Evolutionary conservation across 2,888 invertebrate genomes (phyloP).

Genomic region (Strigamia crassipes): DNA sequence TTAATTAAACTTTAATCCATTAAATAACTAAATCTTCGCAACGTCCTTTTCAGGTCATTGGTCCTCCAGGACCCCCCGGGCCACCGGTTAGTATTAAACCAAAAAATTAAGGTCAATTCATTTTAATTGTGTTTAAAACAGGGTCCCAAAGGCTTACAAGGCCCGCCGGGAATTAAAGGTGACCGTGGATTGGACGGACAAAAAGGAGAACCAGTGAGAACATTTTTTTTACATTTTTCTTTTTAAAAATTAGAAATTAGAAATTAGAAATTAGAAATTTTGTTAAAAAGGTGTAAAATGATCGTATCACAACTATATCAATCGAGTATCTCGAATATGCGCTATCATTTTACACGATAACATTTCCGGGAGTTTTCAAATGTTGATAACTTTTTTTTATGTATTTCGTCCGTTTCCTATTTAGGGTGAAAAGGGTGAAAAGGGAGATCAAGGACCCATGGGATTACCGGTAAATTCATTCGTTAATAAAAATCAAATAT

Average conservation of each 20-base stretch:
- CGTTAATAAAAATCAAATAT: conserved; percentile 27
- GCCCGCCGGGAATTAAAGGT: conserved; percentile 83
- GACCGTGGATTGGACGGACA: conserved; percentile 80
- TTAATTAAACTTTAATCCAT: no score
- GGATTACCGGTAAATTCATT: conserved; percentile 83
- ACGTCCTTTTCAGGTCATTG: conserved; percentile 55
- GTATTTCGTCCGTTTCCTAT: background rate
- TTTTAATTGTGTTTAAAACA: conserved; percentile 43
- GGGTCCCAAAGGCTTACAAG: conserved; percentile 68
- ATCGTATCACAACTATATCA: no score
- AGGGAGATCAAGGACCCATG: conserved; percentile 91
- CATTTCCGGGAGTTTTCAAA: no score
- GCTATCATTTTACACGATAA: no score
- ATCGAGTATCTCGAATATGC: no score
- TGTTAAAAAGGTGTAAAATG: no score
- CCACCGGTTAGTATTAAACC: conserved; percentile 61
- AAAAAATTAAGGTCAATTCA: background rate
- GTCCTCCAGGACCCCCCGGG: conserved; percentile 76
- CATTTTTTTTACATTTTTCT: no score
- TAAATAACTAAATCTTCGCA: background rate
- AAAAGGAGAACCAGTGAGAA: conserved; percentile 78
- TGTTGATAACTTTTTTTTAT: background rate
- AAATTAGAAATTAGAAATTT: no score
- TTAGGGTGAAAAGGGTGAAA: conserved; percentile 79
- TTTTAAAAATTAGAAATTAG: no score